These are phyloP conservation scores for Cephalotes varians DNA, from an alignment of 2,888 invertebrate species.

Conservation along the genomic window DNA sequence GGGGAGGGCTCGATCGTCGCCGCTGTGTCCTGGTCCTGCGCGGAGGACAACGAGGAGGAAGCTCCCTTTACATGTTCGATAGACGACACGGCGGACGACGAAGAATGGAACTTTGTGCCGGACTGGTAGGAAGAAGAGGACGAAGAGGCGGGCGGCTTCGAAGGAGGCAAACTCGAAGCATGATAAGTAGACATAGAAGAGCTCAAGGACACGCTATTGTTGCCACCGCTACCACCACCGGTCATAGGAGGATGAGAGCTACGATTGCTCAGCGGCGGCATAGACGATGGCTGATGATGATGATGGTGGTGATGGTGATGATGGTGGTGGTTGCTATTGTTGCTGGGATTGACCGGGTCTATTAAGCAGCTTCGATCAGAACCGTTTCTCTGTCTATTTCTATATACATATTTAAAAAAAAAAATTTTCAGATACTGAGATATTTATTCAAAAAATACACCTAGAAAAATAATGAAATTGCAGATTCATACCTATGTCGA, in stretches of 20 bases:
- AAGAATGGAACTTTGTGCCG: conserved; percentile 85
- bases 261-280: conserved; percentile 81
- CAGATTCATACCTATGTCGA: conserved; percentile 82
- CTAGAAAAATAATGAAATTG: neutral
- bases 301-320: conserved; percentile 40
- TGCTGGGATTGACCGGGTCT: conserved; percentile 68
- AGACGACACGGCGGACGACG: conserved; percentile 77
- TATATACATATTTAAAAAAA: conserved; percentile 57
- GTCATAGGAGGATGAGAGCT: conserved; percentile 80
- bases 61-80: conserved; percentile 76
- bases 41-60: conserved; percentile 82
- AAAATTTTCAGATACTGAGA: neutral
- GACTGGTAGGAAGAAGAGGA: conserved; percentile 83
- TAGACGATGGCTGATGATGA: conserved; percentile 64
- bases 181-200: conserved; percentile 76
- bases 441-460: neutral
- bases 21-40: conserved; percentile 78
- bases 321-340: conserved; percentile 28
- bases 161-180: conserved; percentile 80
- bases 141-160: conserved; percentile 81
- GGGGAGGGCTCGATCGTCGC: conserved; percentile 39
- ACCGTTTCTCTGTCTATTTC: conserved; percentile 84
- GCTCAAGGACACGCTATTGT: conserved; percentile 69
- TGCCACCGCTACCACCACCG: conserved; percentile 71
- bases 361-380: conserved; percentile 81